Percentiles rank a stretch among this genome's conserved stretches.
Conservation (phyloP, 2,888 invertebrate genomes). For the Drosophila ezoana region DNA sequence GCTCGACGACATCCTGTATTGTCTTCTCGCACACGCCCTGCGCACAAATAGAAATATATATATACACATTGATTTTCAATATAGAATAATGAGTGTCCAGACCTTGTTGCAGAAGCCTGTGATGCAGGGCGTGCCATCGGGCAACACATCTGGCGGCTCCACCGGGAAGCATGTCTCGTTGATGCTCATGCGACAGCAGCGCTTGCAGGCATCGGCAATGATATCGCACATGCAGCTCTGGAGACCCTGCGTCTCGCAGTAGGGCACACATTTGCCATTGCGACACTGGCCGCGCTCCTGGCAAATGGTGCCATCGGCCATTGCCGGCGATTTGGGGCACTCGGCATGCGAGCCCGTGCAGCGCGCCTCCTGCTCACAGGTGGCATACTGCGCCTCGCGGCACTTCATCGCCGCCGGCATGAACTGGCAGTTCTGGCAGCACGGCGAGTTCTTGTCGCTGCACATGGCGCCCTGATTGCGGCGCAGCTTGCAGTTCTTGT, state of each 20-base stretch:
- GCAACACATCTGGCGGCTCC: conserved; percentile 94
- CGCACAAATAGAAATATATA: conserved; percentile 41
- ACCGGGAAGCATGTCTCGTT: conserved; percentile 97
- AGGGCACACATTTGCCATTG: conserved; percentile 95
- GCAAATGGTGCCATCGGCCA: conserved; percentile 90
- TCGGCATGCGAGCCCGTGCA: conserved; percentile 93
- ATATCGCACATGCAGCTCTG: conserved; percentile 99
- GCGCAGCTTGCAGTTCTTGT: conserved; percentile 95
- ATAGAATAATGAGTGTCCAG: neutral
- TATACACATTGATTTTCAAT: too few relatives aligned
- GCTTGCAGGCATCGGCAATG: conserved; percentile 95
- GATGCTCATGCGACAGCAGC: conserved; percentile 96
- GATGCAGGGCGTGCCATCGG: conserved; percentile 97
- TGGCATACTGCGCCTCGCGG: conserved; percentile 94
- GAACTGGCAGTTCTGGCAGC: conserved; percentile 96
- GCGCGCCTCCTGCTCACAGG: conserved; percentile 96
- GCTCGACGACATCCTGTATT: conserved; percentile 96
- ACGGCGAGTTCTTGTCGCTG: conserved; percentile 98
- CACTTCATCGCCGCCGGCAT: conserved; percentile 94
- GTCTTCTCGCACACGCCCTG: conserved; percentile 97
- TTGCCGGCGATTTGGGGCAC: conserved; percentile 93
- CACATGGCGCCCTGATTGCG: conserved; percentile 94
- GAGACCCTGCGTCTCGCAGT: conserved; percentile 96
- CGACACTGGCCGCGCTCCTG: conserved; percentile 96
- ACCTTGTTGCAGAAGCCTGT: conserved; percentile 98